Conservation (phyloP, 1,140 invertebrate genomes). For the Oedothorax gibbosus region DNA sequence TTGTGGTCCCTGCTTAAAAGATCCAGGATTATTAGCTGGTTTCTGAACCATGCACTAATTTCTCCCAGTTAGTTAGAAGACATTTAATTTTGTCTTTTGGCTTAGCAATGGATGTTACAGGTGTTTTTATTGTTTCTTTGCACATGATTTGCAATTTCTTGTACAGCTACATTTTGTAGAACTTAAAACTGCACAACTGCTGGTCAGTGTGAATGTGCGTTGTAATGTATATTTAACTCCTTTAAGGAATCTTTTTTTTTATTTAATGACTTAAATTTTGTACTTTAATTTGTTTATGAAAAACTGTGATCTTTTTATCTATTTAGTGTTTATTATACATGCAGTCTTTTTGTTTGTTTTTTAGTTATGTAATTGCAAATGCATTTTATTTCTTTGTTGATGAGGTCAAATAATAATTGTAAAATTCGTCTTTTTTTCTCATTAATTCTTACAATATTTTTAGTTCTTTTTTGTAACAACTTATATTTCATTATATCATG, state of each 20-base stretch:
- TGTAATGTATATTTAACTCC: constrained; percentile 5
- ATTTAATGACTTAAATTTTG: constrained; percentile 41
- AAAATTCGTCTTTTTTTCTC: background rate
- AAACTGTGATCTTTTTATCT: constrained; percentile 39
- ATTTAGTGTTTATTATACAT: constrained; percentile 21
- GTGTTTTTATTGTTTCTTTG: background rate
- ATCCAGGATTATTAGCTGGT: constrained; percentile 12
- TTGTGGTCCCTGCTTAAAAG: background rate
- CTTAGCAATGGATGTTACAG: constrained; percentile 22
- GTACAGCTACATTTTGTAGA: constrained; percentile 36
- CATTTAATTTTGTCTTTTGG: constrained; percentile 17
- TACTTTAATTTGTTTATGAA: constrained; percentile 38
- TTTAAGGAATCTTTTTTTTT: constrained; percentile 15
- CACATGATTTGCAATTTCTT: constrained; percentile 29
- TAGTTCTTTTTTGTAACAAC: too few relatives aligned
- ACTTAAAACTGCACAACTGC: constrained; percentile 19
- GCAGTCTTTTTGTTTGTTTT: constrained; percentile 22
- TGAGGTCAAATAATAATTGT: constrained; percentile 1
- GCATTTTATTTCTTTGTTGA: background rate
- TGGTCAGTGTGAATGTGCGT: constrained; percentile 49
- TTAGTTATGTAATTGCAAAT: background rate
- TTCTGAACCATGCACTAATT: too few relatives aligned
- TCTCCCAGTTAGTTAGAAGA: background rate
- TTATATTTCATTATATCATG: too few relatives aligned
- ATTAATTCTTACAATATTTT: background rate